Conservation (phyloP, 2,888 invertebrate genomes). For the Drosophila buzzatii region DNA sequence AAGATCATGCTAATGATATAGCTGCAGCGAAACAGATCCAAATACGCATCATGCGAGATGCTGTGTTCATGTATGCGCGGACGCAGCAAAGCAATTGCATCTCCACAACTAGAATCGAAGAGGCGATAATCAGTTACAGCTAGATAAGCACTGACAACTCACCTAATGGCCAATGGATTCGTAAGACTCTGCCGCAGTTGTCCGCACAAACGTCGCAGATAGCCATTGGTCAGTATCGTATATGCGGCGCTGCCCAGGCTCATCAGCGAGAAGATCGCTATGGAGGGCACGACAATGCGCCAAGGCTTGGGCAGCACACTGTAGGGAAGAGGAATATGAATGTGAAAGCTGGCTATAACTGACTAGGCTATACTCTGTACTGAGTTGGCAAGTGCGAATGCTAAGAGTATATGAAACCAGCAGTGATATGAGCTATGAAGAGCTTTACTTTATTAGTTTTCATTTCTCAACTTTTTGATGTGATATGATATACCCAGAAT, state of each 20-base stretch:
- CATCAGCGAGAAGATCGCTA: conserved; percentile 80
- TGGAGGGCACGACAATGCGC: conserved; percentile 83
- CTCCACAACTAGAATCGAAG: conserved; percentile 67
- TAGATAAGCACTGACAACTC: neutral
- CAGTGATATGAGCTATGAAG: too few relatives aligned
- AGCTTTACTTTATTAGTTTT: too few relatives aligned
- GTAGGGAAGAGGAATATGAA: neutral
- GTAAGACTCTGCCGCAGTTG: conserved; percentile 70
- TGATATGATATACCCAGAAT: neutral
- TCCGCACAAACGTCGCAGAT: conserved; percentile 71
- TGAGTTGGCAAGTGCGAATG: neutral
- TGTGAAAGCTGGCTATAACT: neutral
- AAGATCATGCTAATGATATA: conserved; percentile 72
- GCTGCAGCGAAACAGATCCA: conserved; percentile 73
- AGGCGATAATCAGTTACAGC: neutral
- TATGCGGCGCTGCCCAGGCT: conserved; percentile 70
- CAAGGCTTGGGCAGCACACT: conserved; percentile 84
- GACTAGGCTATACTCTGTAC: neutral
- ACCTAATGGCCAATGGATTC: conserved; percentile 75
- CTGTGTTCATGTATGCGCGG: conserved; percentile 75
- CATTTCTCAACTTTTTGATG: too few relatives aligned
- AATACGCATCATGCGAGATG: conserved; percentile 72
- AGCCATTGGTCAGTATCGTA: conserved; percentile 74
- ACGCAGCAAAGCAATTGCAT: conserved; percentile 79
- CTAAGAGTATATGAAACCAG: too few relatives aligned